phyloP scores from a whole-genome alignment of 2,888 invertebrate species.

The Parnassius mnemosyne region DNA sequence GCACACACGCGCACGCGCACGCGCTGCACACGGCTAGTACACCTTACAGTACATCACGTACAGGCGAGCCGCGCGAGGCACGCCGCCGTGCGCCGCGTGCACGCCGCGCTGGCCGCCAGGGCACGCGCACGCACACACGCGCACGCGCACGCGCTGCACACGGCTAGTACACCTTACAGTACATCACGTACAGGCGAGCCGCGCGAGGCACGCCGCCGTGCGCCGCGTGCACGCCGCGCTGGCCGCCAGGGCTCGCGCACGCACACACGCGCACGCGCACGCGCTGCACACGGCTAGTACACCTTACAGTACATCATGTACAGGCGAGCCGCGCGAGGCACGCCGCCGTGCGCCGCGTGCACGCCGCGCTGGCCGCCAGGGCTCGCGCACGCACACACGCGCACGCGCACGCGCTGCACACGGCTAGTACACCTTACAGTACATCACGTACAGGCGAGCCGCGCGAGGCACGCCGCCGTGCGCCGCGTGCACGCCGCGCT shows the following conservation, averaged over 20 bases:
- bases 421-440: no score
- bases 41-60: slow-evolving; percentile 32
- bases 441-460: no score
- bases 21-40: no score
- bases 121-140: no score
- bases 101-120: slow-evolving; percentile 48
- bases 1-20: slow-evolving; percentile 12
- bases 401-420: not conserved
- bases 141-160: no score
- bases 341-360: slow-evolving; percentile 47
- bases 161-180: no score
- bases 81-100: slow-evolving; percentile 47
- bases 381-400: slow-evolving; percentile 25
- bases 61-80: slow-evolving; percentile 53
- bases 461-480: no score
- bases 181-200: no score
- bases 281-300: slow-evolving; percentile 38
- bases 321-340: slow-evolving; percentile 54
- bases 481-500: no score
- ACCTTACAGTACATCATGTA: slow-evolving; percentile 32
- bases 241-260: no score
- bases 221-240: no score
- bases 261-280: slow-evolving; percentile 27
- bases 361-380: slow-evolving; percentile 50
- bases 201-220: no score